Evolutionary conservation across 2,113 vertebrate genomes (phyloP), one percentile per base, ranked within the genome.

Genomic region (Etheostoma cragini): DNA sequence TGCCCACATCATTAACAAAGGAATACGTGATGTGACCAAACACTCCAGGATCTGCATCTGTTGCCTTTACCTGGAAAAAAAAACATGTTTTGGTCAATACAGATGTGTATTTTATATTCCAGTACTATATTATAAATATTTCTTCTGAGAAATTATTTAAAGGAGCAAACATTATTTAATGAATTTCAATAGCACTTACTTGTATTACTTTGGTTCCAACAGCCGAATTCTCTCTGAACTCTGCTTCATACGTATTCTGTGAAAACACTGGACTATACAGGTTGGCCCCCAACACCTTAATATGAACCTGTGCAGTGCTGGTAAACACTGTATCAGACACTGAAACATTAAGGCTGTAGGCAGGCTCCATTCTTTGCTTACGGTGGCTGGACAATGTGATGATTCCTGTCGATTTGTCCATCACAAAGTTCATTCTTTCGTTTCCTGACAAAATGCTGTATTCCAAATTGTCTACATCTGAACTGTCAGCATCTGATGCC

Each of bases 291-390:
- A 97, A 93, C 8, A 99, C 95, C 33, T 90, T 94, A 38, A 99
- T 94, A 53, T 98, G 97, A 70, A 99, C 97, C 88, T 99, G 98
- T 2, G 98, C 98, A 0, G 97, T 99, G 92, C 96, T 98, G 67
- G 97, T 98, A 91, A 99, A 98, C 56, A 99, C 94, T 0, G 98
- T 96, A 0, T 99, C 98, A 0, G 98, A 99, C 49, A 99, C 98
- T 0, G 98, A 98, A 46, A 99, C 96, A 0, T 99, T 99, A 45
- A 99, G 91, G 76, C 95, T 98, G 81, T 98, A 96, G 72, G 95
- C 89, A n/a, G 96, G 94, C 22, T 98, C 97, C 97, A 98, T 97
- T 45, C 97, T 93, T 84, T 98, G 97, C 17, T 97, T 97, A 14
- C 94, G 95, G 75, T 97, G 97, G 82, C 95, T 96, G 15, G 97